Percentiles rank a stretch among this genome's conserved stretches.
Conservation (phyloP, 2,888 invertebrate species). For the Cantharis nigra region DNA sequence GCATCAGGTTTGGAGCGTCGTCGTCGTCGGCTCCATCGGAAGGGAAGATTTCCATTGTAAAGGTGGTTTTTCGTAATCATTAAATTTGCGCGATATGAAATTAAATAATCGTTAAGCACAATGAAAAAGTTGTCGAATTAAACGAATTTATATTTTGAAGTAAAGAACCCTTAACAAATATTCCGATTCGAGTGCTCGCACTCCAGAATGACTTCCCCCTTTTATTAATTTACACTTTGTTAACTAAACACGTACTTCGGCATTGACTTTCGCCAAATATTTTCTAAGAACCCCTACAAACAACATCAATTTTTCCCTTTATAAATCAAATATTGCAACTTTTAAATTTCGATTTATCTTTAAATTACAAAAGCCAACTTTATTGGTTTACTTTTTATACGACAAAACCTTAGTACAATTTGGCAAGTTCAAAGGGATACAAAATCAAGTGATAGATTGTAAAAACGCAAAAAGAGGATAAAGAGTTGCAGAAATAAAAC, state of each 20-base stretch:
- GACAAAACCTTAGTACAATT: not conserved
- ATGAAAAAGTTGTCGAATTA: not conserved
- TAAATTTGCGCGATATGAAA: not conserved
- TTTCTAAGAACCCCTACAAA: not conserved
- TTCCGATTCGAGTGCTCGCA: slow-evolving; percentile 6
- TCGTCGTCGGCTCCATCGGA: not conserved
- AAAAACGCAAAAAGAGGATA: slow-evolving; percentile 21
- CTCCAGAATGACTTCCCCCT: slow-evolving; percentile 7
- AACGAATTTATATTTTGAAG: not conserved
- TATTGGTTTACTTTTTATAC: not conserved
- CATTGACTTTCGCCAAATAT: not conserved
- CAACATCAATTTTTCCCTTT: not conserved
- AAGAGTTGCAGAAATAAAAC: slow-evolving; percentile 10
- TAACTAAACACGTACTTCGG: slow-evolving; percentile 12
- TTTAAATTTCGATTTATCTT: not conserved
- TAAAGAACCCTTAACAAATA: slow-evolving; percentile 14
- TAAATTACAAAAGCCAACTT: not conserved
- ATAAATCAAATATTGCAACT: not conserved
- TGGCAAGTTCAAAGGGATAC: slow-evolving; percentile 6
- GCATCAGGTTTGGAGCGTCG: not conserved
- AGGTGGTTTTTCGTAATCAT: not conserved
- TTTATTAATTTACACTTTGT: slow-evolving; percentile 21
- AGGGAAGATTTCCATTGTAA: not conserved
- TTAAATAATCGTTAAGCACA: not conserved
- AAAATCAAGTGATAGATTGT: slow-evolving; percentile 23